Evolutionary conservation across 1,140 invertebrate species (phyloP).

Genomic region (Papilio glaucus): DNA sequence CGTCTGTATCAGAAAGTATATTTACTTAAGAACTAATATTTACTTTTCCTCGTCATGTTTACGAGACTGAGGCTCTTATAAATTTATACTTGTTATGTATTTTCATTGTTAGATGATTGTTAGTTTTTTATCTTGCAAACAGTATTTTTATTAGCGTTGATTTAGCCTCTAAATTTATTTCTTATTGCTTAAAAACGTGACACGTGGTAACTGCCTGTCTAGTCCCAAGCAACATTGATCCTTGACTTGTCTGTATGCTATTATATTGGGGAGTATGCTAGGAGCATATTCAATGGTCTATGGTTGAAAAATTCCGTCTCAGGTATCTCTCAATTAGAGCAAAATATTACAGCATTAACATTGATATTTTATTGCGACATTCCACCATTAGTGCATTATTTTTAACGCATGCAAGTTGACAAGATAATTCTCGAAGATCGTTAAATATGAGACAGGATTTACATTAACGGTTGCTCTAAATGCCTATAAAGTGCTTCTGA

Average conservation of each 20-base stretch:
- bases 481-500: not conserved
- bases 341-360: not conserved
- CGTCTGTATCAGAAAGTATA: constrained; percentile 26
- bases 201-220: too few relatives aligned
- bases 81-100: not conserved
- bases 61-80: constrained; percentile 5
- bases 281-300: not conserved
- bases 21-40: constrained; percentile 26
- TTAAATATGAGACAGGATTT: constrained; percentile 7
- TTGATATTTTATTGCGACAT: constrained; percentile 1
- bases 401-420: not conserved
- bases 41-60: constrained; percentile 14
- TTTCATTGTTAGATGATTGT: constrained; percentile 2
- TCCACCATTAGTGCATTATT: constrained; percentile 19
- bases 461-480: not conserved
- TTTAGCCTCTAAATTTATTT: not conserved
- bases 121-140: not conserved
- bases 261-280: not conserved
- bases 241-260: too few relatives aligned
- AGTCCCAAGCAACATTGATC: too few relatives aligned
- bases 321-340: not conserved
- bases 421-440: not conserved
- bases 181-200: too few relatives aligned
- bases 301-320: not conserved
- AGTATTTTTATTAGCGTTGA: constrained; percentile 1